phyloP scores from a whole-genome alignment of 2,797 vertebrate genomes.

The Sylvilagus floridanus region DNA sequence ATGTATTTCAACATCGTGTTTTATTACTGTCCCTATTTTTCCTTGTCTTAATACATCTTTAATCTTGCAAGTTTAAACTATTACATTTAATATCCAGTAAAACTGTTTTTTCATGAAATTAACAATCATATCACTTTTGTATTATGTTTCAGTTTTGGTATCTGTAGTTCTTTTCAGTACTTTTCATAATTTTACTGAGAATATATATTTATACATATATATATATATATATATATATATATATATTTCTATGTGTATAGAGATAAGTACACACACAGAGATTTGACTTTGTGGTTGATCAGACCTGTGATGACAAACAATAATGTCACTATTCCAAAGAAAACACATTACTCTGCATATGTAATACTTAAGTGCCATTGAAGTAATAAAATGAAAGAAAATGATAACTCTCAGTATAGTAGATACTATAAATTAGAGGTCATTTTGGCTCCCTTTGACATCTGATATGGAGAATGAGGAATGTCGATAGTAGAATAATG shows the following conservation, averaged over 20 bases:
- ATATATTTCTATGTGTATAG: too few relatives aligned
- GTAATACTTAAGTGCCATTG: not conserved
- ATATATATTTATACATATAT: too few relatives aligned
- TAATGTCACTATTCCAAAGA: not conserved
- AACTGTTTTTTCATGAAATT: not conserved
- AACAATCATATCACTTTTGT: not conserved
- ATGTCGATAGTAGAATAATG: not conserved
- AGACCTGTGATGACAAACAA: constrained; percentile 28
- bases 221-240: too few relatives aligned
- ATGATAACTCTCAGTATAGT: not conserved
- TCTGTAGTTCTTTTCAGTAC: constrained; percentile 1
- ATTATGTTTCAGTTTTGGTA: not conserved
- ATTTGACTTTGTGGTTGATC: constrained; percentile 18
- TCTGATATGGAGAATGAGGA: not conserved
- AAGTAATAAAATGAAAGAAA: constrained; percentile 8
- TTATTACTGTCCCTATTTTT: not conserved
- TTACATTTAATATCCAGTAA: not conserved
- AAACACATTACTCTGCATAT: constrained; percentile 36
- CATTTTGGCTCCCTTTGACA: not conserved
- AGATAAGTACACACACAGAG: not conserved
- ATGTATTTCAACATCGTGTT: not conserved
- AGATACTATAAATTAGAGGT: not conserved
- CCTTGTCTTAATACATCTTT: not conserved
- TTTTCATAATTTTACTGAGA: not conserved
- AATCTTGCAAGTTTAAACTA: not conserved